Conservation (phyloP, 2,888 invertebrate genomes). For the Leistus spinibarbis region DNA sequence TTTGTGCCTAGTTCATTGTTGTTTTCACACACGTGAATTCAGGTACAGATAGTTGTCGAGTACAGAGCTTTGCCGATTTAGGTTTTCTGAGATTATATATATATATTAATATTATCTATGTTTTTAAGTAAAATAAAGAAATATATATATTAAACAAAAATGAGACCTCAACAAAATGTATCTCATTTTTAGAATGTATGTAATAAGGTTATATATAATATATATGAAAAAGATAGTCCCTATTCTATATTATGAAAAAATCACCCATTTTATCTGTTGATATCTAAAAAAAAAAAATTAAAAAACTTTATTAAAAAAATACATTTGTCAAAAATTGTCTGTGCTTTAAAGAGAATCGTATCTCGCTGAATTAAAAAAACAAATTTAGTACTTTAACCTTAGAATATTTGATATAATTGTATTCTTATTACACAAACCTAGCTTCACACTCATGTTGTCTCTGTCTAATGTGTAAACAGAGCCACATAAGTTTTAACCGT, state of each 20-base stretch:
- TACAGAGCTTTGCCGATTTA: constrained; percentile 37
- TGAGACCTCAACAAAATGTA: constrained; percentile 24
- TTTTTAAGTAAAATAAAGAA: constrained; percentile 30
- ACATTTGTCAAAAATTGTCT: constrained; percentile 41
- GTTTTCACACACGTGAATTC: not conserved
- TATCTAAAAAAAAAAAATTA: constrained; percentile 5
- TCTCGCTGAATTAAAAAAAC: constrained; percentile 3
- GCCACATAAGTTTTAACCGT: no score
- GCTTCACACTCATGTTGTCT: no score
- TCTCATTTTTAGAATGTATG: constrained; percentile 36
- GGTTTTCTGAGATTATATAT: constrained; percentile 35
- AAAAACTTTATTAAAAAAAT: constrained; percentile 20
- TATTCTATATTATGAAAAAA: constrained; percentile 20
- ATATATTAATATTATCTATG: not conserved
- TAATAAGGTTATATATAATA: constrained; percentile 31
- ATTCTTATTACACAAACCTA: no score
- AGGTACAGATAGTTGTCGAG: not conserved
- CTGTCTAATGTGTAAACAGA: no score
- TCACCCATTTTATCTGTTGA: constrained; percentile 34
- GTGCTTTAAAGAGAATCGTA: constrained; percentile 45
- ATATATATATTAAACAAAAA: constrained; percentile 27
- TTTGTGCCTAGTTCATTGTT: not conserved
- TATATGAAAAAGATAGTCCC: constrained; percentile 27
- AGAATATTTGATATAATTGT: no score
- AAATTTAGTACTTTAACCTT: not conserved